These are phyloP conservation scores for Hapalemur alaotrensis DNA, from an alignment of 2,797 vertebrate genomes.

Conservation along the genomic window DNA sequence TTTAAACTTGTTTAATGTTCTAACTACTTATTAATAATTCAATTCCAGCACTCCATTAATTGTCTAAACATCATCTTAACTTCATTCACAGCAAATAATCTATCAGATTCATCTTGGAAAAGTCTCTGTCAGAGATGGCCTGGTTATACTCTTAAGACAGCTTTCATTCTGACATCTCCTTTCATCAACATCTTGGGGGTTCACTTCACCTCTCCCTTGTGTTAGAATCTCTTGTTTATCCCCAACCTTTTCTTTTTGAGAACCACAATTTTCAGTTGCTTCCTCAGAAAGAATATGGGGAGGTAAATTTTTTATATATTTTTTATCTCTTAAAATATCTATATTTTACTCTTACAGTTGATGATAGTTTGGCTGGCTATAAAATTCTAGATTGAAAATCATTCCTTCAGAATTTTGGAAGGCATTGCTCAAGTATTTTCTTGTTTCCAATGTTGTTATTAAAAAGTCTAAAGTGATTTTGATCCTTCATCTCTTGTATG, in stretches of 20 bases:
- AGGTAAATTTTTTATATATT: neutral
- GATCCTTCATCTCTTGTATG: neutral
- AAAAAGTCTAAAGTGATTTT: neutral
- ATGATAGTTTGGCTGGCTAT: neutral
- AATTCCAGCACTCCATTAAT: neutral
- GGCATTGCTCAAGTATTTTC: neutral
- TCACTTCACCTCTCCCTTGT: neutral
- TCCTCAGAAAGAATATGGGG: neutral
- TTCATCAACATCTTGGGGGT: neutral
- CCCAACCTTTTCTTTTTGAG: neutral
- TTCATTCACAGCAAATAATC: neutral
- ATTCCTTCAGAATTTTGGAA: neutral
- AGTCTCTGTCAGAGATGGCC: neutral
- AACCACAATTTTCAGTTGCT: neutral
- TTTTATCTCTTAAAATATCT: neutral
- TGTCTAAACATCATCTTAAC: neutral
- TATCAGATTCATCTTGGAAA: neutral
- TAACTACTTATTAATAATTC: neutral
- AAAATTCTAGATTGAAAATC: neutral
- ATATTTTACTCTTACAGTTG: neutral
- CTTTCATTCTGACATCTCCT: neutral
- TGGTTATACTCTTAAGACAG: neutral
- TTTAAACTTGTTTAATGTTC: neutral
- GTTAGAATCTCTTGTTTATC: neutral
- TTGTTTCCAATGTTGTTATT: neutral